phyloP scores from a whole-genome alignment of 2,797 vertebrate species.

The Myripristis murdjan region DNA sequence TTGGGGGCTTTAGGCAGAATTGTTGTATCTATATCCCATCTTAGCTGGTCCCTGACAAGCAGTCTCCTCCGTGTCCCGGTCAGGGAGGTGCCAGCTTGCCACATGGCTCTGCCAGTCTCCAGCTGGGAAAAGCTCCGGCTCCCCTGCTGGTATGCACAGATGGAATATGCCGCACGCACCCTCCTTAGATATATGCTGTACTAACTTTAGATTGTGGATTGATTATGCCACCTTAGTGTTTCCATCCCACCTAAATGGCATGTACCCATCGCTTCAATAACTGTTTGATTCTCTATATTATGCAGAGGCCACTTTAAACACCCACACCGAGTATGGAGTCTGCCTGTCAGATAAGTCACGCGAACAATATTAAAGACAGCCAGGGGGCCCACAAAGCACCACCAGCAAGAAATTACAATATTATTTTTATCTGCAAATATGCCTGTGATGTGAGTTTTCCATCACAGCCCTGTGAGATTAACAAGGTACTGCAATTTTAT shows the following conservation, averaged over 20 bases:
- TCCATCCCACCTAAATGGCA: too few species aligned
- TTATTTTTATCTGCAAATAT: background rate
- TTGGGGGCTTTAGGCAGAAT: background rate
- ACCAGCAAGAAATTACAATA: background rate
- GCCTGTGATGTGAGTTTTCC: too few species aligned
- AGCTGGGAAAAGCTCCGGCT: slow-evolving; percentile 52
- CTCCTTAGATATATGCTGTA: slow-evolving; percentile 25
- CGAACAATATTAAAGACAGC: background rate
- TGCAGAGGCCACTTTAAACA: background rate
- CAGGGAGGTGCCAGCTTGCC: slow-evolving; percentile 49
- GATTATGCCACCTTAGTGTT: background rate
- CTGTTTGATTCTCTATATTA: too few species aligned
- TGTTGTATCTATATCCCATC: background rate
- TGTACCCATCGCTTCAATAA: too few species aligned
- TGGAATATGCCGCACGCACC: slow-evolving; percentile 45
- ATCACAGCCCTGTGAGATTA: too few species aligned
- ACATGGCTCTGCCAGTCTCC: slow-evolving; percentile 61
- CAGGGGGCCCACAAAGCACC: background rate
- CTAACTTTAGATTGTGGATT: slow-evolving; percentile 29
- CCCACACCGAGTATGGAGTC: background rate
- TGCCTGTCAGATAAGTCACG: background rate
- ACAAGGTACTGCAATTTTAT: background rate
- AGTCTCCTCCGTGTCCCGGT: slow-evolving; percentile 38
- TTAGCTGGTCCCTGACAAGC: background rate
- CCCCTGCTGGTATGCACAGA: slow-evolving; percentile 67